Conservation (phyloP, 1,140 invertebrate genomes). For the Caenorhabditis brenneri region DNA sequence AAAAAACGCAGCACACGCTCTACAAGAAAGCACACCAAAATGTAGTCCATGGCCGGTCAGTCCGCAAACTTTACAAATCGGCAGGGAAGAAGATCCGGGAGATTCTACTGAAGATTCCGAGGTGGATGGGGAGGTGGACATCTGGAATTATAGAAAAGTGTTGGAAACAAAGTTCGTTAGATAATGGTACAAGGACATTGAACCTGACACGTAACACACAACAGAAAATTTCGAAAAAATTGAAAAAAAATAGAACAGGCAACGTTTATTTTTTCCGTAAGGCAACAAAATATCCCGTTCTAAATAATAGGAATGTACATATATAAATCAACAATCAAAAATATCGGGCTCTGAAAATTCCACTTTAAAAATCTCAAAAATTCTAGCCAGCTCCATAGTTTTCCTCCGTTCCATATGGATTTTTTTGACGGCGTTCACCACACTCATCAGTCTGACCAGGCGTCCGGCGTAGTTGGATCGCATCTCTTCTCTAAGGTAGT, state of each 20-base stretch:
- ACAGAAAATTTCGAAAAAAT: too few relatives aligned
- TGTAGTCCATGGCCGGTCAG: slow-evolving; percentile 23
- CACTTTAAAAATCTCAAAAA: slow-evolving; percentile 15
- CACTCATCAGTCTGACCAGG: slow-evolving; percentile 2
- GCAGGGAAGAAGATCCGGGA: not conserved
- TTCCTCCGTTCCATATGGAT: slow-evolving; percentile 14
- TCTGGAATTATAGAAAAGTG: too few relatives aligned
- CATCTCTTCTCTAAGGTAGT: slow-evolving; percentile 18
- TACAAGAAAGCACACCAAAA: slow-evolving; percentile 46
- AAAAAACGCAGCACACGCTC: slow-evolving; percentile 50
- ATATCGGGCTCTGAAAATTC: slow-evolving; percentile 26
- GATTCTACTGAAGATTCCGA: not conserved
- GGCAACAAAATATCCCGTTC: not conserved
- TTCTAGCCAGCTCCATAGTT: slow-evolving; percentile 5
- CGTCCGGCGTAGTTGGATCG: slow-evolving; percentile 19
- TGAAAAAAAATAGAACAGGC: too few relatives aligned
- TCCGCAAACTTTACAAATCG: slow-evolving; percentile 31
- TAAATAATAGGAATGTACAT: not conserved
- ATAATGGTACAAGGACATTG: too few relatives aligned
- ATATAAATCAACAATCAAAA: slow-evolving; percentile 2
- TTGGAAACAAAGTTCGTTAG: too few relatives aligned
- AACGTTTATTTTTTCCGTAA: too few relatives aligned
- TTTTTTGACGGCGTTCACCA: slow-evolving; percentile 2
- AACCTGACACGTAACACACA: too few relatives aligned
- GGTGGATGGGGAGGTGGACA: not conserved